These are phyloP conservation scores for Nephrotoma appendiculata DNA, from an alignment of 2,888 invertebrate genomes.

Conservation along the genomic window DNA sequence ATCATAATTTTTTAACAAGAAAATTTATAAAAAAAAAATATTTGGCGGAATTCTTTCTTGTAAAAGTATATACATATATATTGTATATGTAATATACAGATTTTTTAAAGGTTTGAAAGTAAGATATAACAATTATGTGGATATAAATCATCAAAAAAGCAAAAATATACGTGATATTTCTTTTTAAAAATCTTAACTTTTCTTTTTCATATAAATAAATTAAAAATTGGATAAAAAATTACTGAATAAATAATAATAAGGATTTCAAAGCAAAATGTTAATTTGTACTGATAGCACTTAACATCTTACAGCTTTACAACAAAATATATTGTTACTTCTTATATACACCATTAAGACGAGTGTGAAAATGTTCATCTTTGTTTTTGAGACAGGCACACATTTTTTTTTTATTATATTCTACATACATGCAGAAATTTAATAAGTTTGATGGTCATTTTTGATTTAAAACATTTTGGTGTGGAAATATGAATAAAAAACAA, in stretches of 20 bases:
- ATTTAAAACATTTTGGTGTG: neutral
- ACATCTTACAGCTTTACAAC: neutral
- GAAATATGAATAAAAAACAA: neutral
- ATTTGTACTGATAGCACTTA: neutral
- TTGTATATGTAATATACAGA: neutral
- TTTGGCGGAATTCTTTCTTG: neutral
- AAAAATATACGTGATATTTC: neutral
- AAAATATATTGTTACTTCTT: neutral
- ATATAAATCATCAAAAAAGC: neutral
- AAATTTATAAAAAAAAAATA: neutral
- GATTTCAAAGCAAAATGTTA: neutral
- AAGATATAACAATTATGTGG: neutral
- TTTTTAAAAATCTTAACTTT: neutral
- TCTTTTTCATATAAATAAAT: neutral
- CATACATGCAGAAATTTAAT: neutral
- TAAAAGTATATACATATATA: neutral
- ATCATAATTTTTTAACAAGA: neutral
- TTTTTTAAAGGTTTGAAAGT: neutral
- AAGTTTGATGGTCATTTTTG: neutral
- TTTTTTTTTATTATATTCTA: neutral
- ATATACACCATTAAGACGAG: neutral
- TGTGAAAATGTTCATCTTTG: neutral
- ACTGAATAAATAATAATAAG: neutral
- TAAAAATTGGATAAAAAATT: neutral
- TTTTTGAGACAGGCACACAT: neutral